Evolutionary conservation across 2,888 invertebrate species (phyloP).

Genomic region (Hypomecis punctinalis): DNA sequence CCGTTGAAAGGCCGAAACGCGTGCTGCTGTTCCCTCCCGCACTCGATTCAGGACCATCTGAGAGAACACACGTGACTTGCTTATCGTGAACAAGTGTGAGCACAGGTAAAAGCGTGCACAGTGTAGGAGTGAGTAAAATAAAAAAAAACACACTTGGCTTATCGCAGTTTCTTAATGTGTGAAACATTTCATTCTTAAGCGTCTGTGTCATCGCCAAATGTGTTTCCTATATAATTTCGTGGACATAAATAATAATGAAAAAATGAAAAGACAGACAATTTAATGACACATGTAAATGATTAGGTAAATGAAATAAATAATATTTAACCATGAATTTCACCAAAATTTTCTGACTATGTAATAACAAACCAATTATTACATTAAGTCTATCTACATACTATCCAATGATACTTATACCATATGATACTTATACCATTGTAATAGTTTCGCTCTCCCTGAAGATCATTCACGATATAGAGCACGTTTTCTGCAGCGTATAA

Average conservation of each 20-base stretch:
- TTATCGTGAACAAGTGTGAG: conserved; percentile 40
- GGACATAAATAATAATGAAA: conserved; percentile 6
- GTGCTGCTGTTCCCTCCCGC: conserved; percentile 55
- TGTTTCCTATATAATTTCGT: conserved; percentile 3
- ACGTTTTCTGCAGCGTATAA: background rate
- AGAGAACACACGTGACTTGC: conserved; percentile 45
- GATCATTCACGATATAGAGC: no score
- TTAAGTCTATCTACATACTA: no score
- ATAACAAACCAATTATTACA: no score
- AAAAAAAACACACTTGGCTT: conserved; percentile 10
- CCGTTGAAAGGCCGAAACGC: conserved; percentile 35
- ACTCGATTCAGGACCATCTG: conserved; percentile 56
- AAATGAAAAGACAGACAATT: conserved; percentile 28
- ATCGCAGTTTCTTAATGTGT: background rate
- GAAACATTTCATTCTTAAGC: background rate
- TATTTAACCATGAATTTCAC: conserved; percentile 43
- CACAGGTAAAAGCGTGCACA: conserved; percentile 21
- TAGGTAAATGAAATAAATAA: conserved; percentile 40
- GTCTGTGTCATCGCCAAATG: background rate
- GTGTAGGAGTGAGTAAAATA: conserved; percentile 22
- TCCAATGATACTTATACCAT: no score
- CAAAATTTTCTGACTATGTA: background rate
- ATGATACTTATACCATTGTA: no score
- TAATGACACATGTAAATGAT: conserved; percentile 39
- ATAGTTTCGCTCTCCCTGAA: no score